phyloP scores from a whole-genome alignment of 2,888 invertebrate genomes.

The Lithosia quadra region DNA sequence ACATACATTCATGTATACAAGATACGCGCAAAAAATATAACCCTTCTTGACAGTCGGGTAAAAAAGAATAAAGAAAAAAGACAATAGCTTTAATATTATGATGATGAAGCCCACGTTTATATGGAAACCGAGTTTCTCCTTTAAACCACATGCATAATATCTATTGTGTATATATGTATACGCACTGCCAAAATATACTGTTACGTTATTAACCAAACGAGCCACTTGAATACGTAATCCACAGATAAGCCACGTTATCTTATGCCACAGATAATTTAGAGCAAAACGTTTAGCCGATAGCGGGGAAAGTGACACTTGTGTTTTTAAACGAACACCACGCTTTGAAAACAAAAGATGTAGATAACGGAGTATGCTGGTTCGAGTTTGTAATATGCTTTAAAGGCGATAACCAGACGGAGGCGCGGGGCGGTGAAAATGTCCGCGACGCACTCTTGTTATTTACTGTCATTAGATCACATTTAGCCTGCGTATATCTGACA shows the following conservation, averaged over 20 bases:
- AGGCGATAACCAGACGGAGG: too few species aligned
- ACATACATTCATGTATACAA: too few species aligned
- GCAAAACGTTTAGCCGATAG: neutral
- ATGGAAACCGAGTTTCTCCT: neutral
- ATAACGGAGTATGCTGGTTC: neutral
- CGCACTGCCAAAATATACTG: neutral
- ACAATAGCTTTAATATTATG: too few species aligned
- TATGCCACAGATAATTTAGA: neutral
- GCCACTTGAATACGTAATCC: constrained; percentile 37
- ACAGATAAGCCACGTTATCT: constrained; percentile 46
- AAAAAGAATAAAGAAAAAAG: too few species aligned
- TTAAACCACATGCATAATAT: neutral
- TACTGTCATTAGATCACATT: too few species aligned
- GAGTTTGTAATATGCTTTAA: neutral
- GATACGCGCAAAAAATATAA: too few species aligned
- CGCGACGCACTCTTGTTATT: too few species aligned
- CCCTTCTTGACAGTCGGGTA: too few species aligned
- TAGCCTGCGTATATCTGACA: too few species aligned
- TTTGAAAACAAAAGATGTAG: neutral
- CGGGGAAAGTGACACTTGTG: neutral
- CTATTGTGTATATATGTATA: neutral
- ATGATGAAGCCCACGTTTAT: too few species aligned
- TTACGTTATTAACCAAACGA: constrained; percentile 37
- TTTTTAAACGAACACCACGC: neutral
- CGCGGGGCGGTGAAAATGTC: too few species aligned